Evolutionary conservation across 2,888 invertebrate species (phyloP), one percentile per base, ranked within the genome.

Genomic region (Caenorhabditis sp.): DNA sequence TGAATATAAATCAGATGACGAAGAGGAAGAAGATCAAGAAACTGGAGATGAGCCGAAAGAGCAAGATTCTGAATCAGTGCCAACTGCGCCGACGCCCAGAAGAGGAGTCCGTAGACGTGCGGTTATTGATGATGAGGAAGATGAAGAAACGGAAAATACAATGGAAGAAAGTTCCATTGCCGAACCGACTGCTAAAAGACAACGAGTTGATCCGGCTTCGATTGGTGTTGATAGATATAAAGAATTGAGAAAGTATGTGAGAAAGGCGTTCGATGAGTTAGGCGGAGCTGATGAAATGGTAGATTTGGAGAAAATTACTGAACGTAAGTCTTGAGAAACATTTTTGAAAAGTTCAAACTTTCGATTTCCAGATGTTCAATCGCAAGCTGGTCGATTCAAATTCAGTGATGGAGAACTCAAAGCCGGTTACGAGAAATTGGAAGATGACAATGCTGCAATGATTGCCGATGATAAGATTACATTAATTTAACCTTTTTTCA

Each of bases 401-500:
- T 86, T 85, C 76, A 70, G 80, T 4, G 83, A 82, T 21, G 75
- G 75, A 37, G 86, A 86, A 58, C 70, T 86, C 26, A 64, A 67
- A 43, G 84, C 85, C 10, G 85, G 80, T 0, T 83, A 79, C 66
- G 84, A 85, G 19, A 80, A 81, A 55, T 67, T 86, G 36, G 73
- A 76, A 27, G 81, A 74, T 37, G 85, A 86, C 27, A 86, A 86
- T 66, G 79, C 81, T 23, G 79, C 77, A 36, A 85, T 86, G 81
- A 64, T 83, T 43, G 76, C 72, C 23, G 85, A 85, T 21, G 83
- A 78, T 23, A 78, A 79, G 55, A 83, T 81, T 58, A 81, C 78
- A 53, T 75, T 81, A 51, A 81, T 83, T 54, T 83, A 68, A 79
- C 43, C 37, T 19, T 54, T n/a, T 24, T 14, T 23, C n/a, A 36